Percentiles rank a stretch among this genome's conserved stretches.
These are phyloP conservation scores for Odontomyia ornata DNA, from an alignment of 2,888 invertebrate genomes.

Conservation along the genomic window DNA sequence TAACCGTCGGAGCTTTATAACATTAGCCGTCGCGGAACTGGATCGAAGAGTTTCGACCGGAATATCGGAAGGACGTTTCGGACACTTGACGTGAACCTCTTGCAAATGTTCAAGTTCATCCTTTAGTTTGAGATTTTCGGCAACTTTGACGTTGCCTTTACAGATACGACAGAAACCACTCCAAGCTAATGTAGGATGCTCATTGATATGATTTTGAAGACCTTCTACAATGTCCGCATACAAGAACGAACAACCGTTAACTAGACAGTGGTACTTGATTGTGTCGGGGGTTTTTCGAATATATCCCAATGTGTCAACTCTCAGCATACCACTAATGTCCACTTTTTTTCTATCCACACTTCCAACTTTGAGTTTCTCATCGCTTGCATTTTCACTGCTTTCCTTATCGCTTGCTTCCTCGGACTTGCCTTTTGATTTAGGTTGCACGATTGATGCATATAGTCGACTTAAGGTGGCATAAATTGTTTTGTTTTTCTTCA, in stretches of 20 bases:
- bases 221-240: slow-evolving; percentile 58
- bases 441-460: slow-evolving; percentile 48
- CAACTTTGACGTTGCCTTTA: slow-evolving; percentile 54
- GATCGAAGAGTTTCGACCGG: not conserved
- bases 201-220: slow-evolving; percentile 58
- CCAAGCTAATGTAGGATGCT: slow-evolving; percentile 65
- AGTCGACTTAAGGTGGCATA: slow-evolving; percentile 54
- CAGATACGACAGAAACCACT: slow-evolving; percentile 68
- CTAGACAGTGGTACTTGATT: slow-evolving; percentile 58
- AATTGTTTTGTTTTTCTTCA: slow-evolving; percentile 52
- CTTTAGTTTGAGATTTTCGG: slow-evolving; percentile 39
- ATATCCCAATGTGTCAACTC: slow-evolving; percentile 57
- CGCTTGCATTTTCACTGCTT: not conserved
- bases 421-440: slow-evolving; percentile 3
- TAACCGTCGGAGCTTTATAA: slow-evolving; percentile 62
- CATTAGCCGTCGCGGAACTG: not conserved
- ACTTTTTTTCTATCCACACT: slow-evolving; percentile 52
- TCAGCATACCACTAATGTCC: slow-evolving; percentile 50
- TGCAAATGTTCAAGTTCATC: slow-evolving; percentile 59
- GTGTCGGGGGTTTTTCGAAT: slow-evolving; percentile 44
- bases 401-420: not conserved
- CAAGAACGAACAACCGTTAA: slow-evolving; percentile 58
- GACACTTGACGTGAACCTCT: slow-evolving; percentile 50
- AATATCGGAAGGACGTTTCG: not conserved
- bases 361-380: not conserved